These are phyloP conservation scores for Vanessa tameamea DNA, from an alignment of 1,140 invertebrate genomes.

Conservation along the genomic window DNA sequence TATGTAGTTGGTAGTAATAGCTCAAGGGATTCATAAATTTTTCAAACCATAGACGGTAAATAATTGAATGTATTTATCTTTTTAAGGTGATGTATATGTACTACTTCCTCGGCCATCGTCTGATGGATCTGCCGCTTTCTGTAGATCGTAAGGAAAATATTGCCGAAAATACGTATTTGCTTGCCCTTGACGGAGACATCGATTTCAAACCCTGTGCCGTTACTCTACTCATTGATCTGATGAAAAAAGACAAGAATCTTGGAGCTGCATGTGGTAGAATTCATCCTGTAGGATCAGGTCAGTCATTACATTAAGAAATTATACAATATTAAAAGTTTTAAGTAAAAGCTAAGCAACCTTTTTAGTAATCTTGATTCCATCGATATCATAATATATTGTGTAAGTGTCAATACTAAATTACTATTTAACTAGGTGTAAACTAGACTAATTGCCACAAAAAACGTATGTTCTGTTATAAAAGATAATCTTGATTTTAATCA, in stretches of 20 bases:
- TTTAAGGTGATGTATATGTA: slow-evolving; percentile 99
- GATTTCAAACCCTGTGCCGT: slow-evolving; percentile 99
- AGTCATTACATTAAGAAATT: slow-evolving; percentile 90
- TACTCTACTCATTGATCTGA: slow-evolving; percentile 95
- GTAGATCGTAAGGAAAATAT: slow-evolving; percentile 96
- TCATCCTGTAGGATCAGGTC: slow-evolving; percentile 97
- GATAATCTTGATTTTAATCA: slow-evolving; percentile 4
- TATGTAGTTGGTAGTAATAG: no score
- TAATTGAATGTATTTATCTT: background rate
- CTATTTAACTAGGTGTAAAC: no score
- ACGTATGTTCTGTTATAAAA: background rate
- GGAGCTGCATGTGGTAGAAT: slow-evolving; percentile 99
- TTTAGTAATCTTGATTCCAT: no score
- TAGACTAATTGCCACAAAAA: slow-evolving; percentile 83
- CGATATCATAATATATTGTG: no score
- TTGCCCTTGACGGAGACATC: slow-evolving; percentile 99
- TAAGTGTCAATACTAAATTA: no score
- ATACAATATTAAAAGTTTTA: no score
- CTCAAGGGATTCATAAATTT: no score
- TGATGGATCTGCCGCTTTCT: slow-evolving; percentile 95
- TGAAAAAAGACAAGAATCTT: slow-evolving; percentile 99
- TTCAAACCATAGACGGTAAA: background rate
- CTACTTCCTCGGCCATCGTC: slow-evolving; percentile 95
- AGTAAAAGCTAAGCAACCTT: no score
- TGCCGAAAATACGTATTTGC: slow-evolving; percentile 97